Percentiles rank a stretch among this genome's conserved stretches.
Conservation (phyloP, 2,113 vertebrate species). For the Oncorhynchus mykiss region DNA sequence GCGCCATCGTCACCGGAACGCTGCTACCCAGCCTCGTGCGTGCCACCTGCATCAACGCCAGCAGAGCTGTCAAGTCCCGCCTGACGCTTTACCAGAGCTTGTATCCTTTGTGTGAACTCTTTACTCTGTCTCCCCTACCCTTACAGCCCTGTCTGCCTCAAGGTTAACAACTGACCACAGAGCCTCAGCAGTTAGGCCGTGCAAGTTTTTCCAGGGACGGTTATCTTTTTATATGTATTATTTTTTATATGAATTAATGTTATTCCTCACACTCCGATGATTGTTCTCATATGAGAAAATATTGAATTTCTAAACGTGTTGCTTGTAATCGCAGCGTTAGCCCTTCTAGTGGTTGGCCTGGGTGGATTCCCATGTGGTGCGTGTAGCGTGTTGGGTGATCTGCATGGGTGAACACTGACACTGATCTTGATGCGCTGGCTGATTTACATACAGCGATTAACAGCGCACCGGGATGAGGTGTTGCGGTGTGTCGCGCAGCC, state of each 20-base stretch:
- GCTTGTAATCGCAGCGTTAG: neutral
- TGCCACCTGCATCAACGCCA: constrained; percentile 97
- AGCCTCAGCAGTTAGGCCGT: neutral
- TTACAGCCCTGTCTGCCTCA: too few relatives aligned
- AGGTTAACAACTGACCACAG: too few relatives aligned
- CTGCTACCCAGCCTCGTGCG: constrained; percentile 93
- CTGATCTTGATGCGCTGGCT: constrained; percentile 57
- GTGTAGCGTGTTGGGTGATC: constrained; percentile 47
- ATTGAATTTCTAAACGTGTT: neutral
- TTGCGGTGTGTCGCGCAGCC: constrained; percentile 43
- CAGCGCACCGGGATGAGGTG: constrained; percentile 19
- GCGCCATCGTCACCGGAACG: constrained; percentile 88
- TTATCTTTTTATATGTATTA: too few relatives aligned
- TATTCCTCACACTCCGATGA: neutral
- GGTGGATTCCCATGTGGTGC: constrained; percentile 52
- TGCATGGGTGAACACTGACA: constrained; percentile 67
- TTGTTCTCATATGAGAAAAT: neutral
- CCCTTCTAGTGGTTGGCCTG: constrained; percentile 28
- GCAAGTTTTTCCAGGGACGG: too few relatives aligned
- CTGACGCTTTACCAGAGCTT: constrained; percentile 98
- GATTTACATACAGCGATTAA: constrained; percentile 70
- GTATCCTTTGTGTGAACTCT: constrained; percentile 84
- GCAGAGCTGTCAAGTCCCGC: constrained; percentile 95
- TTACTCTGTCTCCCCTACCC: neutral
- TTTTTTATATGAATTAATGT: too few relatives aligned